Evolutionary conservation across 1,140 invertebrate species (phyloP).

Genomic region (Pachypeltis micranthus): DNA sequence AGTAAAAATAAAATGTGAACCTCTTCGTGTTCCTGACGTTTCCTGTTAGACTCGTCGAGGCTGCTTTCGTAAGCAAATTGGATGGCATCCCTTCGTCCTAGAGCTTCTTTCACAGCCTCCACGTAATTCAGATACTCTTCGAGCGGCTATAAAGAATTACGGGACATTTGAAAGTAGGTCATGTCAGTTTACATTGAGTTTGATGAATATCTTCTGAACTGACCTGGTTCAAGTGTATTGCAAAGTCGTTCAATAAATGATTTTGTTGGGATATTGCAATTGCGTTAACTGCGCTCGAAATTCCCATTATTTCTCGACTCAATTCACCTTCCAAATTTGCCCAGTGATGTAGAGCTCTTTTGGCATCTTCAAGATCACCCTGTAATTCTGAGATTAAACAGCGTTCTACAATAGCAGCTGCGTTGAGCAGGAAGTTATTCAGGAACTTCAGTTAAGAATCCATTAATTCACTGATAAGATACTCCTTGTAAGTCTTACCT

Average conservation of each 20-base stretch:
- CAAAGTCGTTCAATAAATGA: background rate
- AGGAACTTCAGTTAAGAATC: too few species aligned
- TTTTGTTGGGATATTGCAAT: slow-evolving; percentile 8
- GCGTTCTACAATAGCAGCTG: too few species aligned
- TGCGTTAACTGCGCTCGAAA: slow-evolving; percentile 9
- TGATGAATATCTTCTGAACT: background rate
- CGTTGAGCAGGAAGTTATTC: too few species aligned
- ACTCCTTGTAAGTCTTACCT: slow-evolving; percentile 36
- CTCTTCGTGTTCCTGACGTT: slow-evolving; percentile 50
- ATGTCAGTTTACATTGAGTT: background rate
- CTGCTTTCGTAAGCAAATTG: slow-evolving; percentile 55
- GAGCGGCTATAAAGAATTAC: slow-evolving; percentile 38
- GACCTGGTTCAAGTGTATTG: background rate
- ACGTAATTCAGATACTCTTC: slow-evolving; percentile 58
- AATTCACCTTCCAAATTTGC: slow-evolving; percentile 15
- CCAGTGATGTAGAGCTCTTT: slow-evolving; percentile 11
- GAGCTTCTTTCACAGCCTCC: slow-evolving; percentile 54
- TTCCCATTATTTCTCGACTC: background rate
- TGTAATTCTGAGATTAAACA: slow-evolving; percentile 13
- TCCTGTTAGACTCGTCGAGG: slow-evolving; percentile 50
- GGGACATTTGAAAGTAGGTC: background rate
- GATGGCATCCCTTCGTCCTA: slow-evolving; percentile 51
- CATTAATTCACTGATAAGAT: too few species aligned
- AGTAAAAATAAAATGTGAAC: slow-evolving; percentile 32
- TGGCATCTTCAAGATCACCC: slow-evolving; percentile 14